A percentile compares a stretch with the other conserved stretches of the same genome.
These are phyloP conservation scores for Tachina fera DNA, from an alignment of 2,888 invertebrate species.

Conservation along the genomic window DNA sequence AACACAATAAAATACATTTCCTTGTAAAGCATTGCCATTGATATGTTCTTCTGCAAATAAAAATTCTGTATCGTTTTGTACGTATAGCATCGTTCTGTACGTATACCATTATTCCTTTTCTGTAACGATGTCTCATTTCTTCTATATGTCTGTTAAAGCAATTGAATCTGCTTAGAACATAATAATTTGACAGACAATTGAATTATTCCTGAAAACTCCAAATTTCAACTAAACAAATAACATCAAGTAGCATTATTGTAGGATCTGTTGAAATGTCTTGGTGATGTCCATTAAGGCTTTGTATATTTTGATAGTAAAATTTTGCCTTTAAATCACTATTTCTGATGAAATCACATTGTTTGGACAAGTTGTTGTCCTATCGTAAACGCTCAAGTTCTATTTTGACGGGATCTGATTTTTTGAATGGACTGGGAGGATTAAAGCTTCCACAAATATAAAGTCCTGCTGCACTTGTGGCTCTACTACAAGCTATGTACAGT, in stretches of 20 bases:
- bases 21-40: neutral
- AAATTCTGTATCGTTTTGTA: neutral
- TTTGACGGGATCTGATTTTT: too few species aligned
- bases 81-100: neutral
- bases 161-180: slow-evolving; percentile 11
- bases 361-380: neutral
- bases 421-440: too few species aligned
- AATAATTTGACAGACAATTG: neutral
- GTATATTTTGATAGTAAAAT: slow-evolving; percentile 45
- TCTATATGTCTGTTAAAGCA: neutral
- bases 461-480: slow-evolving; percentile 25
- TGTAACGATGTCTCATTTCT: neutral
- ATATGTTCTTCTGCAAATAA: neutral
- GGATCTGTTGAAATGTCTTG: slow-evolving; percentile 34
- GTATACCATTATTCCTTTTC: too few species aligned
- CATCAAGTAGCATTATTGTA: slow-evolving; percentile 8
- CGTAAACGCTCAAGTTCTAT: slow-evolving; percentile 13
- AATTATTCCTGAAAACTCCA: slow-evolving; percentile 37
- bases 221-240: slow-evolving; percentile 48
- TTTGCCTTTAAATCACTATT: neutral
- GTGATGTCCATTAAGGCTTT: slow-evolving; percentile 52
- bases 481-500: slow-evolving; percentile 55
- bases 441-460: too few species aligned
- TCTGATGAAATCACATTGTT: too few species aligned
- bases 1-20: neutral